Base-by-base conservation (phyloP, 2,888 invertebrate species). In the Mesochorus sp. region DNA sequence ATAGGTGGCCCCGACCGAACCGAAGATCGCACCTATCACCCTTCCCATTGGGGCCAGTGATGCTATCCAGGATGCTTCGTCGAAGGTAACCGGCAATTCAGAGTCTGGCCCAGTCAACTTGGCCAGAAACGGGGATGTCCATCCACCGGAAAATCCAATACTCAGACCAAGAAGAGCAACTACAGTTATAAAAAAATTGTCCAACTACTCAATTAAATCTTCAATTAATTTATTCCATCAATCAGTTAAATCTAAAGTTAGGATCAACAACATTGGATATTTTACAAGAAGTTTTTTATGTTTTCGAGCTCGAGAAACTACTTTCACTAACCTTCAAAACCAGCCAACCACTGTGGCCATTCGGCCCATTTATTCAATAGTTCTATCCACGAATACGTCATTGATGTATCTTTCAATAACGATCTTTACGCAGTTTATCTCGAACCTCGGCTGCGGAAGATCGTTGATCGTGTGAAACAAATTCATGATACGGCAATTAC, bases 11-110 rank as follows among this genome's bases (percentile, higher is more conserved):
- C 57, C 59, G 0, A 83, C 0, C 0, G 85, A 77, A 8, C 87
- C 87, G 0, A 68, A 0, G 1, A 88, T 24, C 0, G 86, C 87
- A 0, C 89, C 89, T 8, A 84, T 21, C 3, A 84, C 64, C 10
- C 88, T 75, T 1, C 89, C 89, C 0, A 86, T 14, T 39, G 85
- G 88, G 14, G 86, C 24, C 4, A 88, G 51, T 0, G 88, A 86
- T 0, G 86, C 86, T 12, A 89, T 84, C 88, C 88, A 88, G 0
- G 89, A 88, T 3, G 86, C 83, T 49, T 88, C 84, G 3, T 57
- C 39, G 10, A 61, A 17, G 1, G 84, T 86, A 4, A 88, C 57
- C 1, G 73, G 67, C 0, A 87, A 37, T 2, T 80, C 67, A 0
- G 86, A 85, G 19, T 84, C 79, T 1, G 80, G 67, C 0, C 81